Percentiles rank a stretch among this genome's conserved stretches.
phyloP scores from a whole-genome alignment of 2,888 invertebrate species.

The Mesoligia furuncula region DNA sequence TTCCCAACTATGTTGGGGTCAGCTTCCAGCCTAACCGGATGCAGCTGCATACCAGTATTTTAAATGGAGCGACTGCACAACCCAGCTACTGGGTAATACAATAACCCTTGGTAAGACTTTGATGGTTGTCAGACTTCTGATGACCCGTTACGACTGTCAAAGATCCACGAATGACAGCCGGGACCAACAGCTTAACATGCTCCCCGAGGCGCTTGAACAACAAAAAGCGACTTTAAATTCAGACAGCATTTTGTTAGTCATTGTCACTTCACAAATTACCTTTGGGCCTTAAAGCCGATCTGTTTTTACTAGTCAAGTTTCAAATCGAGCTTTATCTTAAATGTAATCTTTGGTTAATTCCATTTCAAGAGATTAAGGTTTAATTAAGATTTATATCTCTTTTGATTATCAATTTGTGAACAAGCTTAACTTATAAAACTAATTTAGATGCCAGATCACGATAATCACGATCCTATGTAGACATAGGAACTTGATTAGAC shows the following conservation, averaged over 20 bases:
- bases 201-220: background rate
- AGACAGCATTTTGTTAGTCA: background rate
- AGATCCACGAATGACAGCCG: background rate
- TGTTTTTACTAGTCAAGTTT: constrained; percentile 1
- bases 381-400: constrained; percentile 22
- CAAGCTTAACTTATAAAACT: background rate
- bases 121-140: background rate
- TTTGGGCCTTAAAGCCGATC: constrained; percentile 1
- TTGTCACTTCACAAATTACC: constrained; percentile 14
- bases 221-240: background rate
- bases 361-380: constrained; percentile 16
- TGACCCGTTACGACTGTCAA: background rate
- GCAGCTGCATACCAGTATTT: too few species aligned
- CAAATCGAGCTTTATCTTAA: constrained; percentile 3
- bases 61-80: too few species aligned
- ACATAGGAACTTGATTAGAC: background rate
- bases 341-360: constrained; percentile 16
- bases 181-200: background rate
- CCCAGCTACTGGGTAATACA: background rate
- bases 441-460: constrained; percentile 4
- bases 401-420: too few species aligned
- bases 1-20: too few species aligned
- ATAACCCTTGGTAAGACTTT: background rate
- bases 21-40: too few species aligned
- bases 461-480: too few species aligned